Evolutionary conservation across 2,113 vertebrate genomes (phyloP).

Genomic region (Perccottus glenii): DNA sequence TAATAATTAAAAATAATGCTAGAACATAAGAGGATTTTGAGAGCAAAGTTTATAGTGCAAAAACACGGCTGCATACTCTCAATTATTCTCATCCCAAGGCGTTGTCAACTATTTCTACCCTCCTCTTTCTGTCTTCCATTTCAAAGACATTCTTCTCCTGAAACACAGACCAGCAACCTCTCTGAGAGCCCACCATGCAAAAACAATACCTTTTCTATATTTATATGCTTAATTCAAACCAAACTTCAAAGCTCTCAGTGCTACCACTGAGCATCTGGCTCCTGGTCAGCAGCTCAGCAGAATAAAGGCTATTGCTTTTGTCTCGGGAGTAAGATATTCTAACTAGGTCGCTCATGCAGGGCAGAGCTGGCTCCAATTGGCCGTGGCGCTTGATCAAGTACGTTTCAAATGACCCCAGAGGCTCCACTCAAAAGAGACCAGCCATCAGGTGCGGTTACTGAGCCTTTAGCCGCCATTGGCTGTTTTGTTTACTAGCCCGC

Average conservation of each 20-base stretch:
- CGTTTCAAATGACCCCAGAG: slow-evolving; percentile 45
- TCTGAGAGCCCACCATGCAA: no score
- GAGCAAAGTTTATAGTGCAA: no score
- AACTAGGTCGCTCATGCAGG: slow-evolving; percentile 55
- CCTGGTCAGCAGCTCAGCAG: background rate
- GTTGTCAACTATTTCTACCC: no score
- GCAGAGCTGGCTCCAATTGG: slow-evolving; percentile 17
- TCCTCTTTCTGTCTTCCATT: no score
- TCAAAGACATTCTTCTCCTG: no score
- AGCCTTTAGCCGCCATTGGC: slow-evolving; percentile 15
- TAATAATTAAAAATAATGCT: no score
- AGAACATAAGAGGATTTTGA: no score
- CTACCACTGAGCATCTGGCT: slow-evolving; percentile 5
- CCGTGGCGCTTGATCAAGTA: slow-evolving; percentile 48
- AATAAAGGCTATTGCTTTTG: background rate
- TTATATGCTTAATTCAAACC: background rate
- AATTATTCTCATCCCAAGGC: no score
- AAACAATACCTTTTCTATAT: background rate
- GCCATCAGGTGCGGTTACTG: slow-evolving; percentile 44
- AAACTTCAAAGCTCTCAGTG: background rate
- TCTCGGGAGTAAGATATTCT: slow-evolving; percentile 10
- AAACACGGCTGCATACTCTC: no score
- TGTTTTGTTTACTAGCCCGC: slow-evolving; percentile 43
- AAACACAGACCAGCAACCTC: no score
- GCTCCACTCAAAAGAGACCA: slow-evolving; percentile 23